These are phyloP conservation scores for Hirtodrosophila cameraria DNA, from an alignment of 2,888 invertebrate genomes.

Conservation along the genomic window DNA sequence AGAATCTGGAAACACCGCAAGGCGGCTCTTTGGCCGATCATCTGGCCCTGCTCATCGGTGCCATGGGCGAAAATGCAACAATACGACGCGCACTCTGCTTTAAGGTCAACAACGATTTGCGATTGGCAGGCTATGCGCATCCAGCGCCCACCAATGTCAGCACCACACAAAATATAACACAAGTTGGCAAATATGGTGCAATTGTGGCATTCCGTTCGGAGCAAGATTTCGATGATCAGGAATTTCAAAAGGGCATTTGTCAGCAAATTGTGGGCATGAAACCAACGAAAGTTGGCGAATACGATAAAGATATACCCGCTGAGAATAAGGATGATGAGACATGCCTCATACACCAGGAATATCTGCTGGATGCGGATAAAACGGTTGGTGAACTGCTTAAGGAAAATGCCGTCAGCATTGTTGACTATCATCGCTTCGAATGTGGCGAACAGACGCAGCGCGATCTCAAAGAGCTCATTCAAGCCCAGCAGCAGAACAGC, in stretches of 20 bases:
- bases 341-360: constrained; percentile 94
- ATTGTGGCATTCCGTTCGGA: constrained; percentile 88
- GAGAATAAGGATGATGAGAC: constrained; percentile 90
- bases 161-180: constrained; percentile 83
- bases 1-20: constrained; percentile 86
- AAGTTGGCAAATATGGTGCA: constrained; percentile 93
- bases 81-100: constrained; percentile 91
- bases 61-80: constrained; percentile 95
- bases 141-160: constrained; percentile 86
- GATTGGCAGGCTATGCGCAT: constrained; percentile 90
- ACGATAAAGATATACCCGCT: constrained; percentile 87
- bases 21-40: constrained; percentile 92
- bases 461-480: constrained; percentile 65
- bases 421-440: constrained; percentile 94
- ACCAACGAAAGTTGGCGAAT: constrained; percentile 90
- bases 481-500: constrained; percentile 70
- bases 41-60: constrained; percentile 93
- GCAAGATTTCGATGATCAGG: constrained; percentile 84
- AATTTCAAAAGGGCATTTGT: constrained; percentile 90
- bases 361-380: constrained; percentile 90
- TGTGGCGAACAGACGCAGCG: constrained; percentile 88
- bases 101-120: constrained; percentile 86
- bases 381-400: constrained; percentile 90
- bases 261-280: constrained; percentile 97
- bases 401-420: constrained; percentile 87